Percentiles rank a stretch among this genome's conserved stretches.
These are phyloP conservation scores for Cathartes aura DNA, from an alignment of 2,113 vertebrate genomes.

Conservation along the genomic window DNA sequence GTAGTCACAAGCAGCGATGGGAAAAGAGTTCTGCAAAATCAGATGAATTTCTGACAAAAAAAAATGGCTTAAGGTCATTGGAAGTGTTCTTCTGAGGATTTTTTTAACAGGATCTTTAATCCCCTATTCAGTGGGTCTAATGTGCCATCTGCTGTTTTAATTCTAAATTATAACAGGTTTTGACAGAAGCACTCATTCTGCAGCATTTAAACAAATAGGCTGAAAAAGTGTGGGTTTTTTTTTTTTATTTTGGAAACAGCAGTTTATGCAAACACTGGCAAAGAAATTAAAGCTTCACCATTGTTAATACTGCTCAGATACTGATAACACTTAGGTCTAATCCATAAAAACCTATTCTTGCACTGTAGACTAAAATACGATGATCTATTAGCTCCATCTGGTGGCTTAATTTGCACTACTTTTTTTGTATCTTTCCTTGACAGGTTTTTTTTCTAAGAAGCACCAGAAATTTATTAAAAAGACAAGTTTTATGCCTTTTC, in stretches of 20 bases:
- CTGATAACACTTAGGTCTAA: neutral
- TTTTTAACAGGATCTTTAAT: neutral
- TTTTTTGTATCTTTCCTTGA: neutral
- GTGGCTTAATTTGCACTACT: neutral
- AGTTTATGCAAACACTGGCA: neutral
- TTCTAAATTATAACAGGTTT: neutral
- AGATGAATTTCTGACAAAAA: accelerated
- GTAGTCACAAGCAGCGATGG: neutral
- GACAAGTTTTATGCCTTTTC: neutral
- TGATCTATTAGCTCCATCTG: conserved; percentile 48
- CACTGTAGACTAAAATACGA: neutral
- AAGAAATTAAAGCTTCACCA: neutral
- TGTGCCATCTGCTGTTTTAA: conserved; percentile 35
- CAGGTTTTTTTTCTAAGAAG: neutral
- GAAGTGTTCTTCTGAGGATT: neutral
- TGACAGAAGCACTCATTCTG: neutral
- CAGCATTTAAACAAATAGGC: neutral
- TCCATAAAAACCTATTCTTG: neutral
- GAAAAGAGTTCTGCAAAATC: neutral
- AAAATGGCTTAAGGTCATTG: neutral
- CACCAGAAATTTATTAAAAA: neutral
- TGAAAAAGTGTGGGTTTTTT: neutral
- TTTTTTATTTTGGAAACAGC: neutral
- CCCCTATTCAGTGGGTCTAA: neutral
- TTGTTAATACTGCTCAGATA: neutral